Percentiles rank a stretch among this genome's conserved stretches.
These are phyloP conservation scores for Steinernema hermaphroditum DNA, from an alignment of 2,888 invertebrate species.

Conservation along the genomic window DNA sequence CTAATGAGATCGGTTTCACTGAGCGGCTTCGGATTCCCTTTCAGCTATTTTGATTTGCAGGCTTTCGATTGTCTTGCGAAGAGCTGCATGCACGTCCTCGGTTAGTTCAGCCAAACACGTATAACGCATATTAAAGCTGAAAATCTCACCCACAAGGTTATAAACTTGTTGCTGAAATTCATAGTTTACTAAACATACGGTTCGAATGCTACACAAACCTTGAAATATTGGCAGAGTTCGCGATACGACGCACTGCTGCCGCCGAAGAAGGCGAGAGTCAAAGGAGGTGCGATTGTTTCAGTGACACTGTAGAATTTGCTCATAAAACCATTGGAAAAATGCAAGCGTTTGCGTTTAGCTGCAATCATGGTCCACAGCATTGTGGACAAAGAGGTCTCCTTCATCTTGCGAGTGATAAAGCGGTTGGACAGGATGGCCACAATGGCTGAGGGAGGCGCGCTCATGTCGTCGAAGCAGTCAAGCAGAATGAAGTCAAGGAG, in stretches of 20 bases:
- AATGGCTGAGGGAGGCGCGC: slow-evolving; percentile 85
- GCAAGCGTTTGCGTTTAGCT: slow-evolving; percentile 87
- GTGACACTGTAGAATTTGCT: slow-evolving; percentile 91
- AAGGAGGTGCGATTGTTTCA: slow-evolving; percentile 65
- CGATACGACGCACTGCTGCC: slow-evolving; percentile 77
- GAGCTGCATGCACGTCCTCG: background rate
- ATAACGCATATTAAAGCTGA: background rate
- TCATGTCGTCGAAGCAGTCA: slow-evolving; percentile 93
- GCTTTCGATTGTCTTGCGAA: background rate
- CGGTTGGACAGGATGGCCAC: slow-evolving; percentile 92
- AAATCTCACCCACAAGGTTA: background rate
- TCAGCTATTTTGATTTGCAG: background rate
- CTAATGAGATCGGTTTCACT: too few species aligned
- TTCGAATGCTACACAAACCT: background rate
- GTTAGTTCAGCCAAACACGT: background rate
- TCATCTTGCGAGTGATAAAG: slow-evolving; percentile 94
- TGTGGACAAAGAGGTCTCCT: slow-evolving; percentile 81
- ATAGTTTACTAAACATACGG: background rate
- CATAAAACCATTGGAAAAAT: slow-evolving; percentile 90
- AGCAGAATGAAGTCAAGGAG: slow-evolving; percentile 63
- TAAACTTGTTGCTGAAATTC: background rate
- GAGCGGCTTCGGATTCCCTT: background rate
- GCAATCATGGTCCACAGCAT: slow-evolving; percentile 96
- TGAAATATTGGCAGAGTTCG: slow-evolving; percentile 71
- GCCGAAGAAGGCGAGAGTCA: slow-evolving; percentile 89